Evolutionary conservation across 2,113 vertebrate genomes (phyloP).

Genomic region (Leptobrachium leishanense): DNA sequence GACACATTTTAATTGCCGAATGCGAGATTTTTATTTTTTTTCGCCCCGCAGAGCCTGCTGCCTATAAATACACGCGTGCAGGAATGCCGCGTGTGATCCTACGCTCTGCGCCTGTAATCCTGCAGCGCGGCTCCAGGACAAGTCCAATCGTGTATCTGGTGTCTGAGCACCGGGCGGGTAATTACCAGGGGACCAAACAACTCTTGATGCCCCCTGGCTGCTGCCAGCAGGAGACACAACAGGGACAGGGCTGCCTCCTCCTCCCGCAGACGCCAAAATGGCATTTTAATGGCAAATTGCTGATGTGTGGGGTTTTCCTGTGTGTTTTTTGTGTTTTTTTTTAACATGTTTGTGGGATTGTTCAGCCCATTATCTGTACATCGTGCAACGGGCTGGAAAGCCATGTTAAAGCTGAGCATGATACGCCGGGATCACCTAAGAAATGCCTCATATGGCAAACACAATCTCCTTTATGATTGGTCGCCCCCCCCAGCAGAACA

Average conservation of each 20-base stretch:
- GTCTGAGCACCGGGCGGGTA: background rate
- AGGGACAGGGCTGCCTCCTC: constrained; percentile 13
- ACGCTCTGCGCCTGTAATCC: constrained; percentile 4
- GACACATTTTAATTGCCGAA: background rate
- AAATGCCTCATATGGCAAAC: too few relatives aligned
- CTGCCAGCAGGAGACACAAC: constrained; percentile 28
- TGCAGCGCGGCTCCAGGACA: constrained; percentile 12
- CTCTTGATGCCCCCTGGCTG: constrained; percentile 3
- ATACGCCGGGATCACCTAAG: too few relatives aligned
- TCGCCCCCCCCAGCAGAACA: too few relatives aligned
- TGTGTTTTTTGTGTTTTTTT: too few relatives aligned
- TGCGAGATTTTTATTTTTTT: background rate
- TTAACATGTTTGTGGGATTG: too few relatives aligned
- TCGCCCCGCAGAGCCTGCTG: background rate
- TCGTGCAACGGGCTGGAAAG: too few relatives aligned
- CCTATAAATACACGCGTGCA: background rate
- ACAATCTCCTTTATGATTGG: too few relatives aligned
- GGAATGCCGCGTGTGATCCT: background rate
- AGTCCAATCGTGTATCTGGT: constrained; percentile 2
- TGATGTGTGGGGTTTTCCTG: background rate
- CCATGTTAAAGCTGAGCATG: too few relatives aligned
- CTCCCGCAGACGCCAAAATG: background rate
- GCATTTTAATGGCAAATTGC: background rate
- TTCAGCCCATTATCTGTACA: too few relatives aligned
- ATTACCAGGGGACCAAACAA: background rate